These are phyloP conservation scores for Caenorhabditis elegans DNA, from an alignment of 1,140 invertebrate genomes.

Conservation along the genomic window WBcel235 BX284606.5:15487501-15488000, in stretches of 20 bases:
- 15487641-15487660: constrained; percentile 30
- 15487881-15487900: background rate
- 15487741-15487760: background rate
- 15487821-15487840: background rate
- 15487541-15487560: constrained; percentile 32
- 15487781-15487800: background rate
- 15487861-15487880: background rate
- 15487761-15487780: background rate
- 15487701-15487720: constrained; percentile 24
- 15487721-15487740: constrained; percentile 28
- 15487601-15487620: background rate
- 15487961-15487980: constrained; percentile 25
- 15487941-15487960: background rate
- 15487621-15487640: constrained; percentile 23
- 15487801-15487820: background rate
- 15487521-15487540: constrained; percentile 29
- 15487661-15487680: background rate
- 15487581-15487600: background rate
- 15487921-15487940: background rate
- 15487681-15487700: background rate
- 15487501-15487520: constrained; percentile 17
- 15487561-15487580: constrained; percentile 32
- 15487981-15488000: constrained; percentile 26
- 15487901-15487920: background rate
- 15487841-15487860: background rate